Evolutionary conservation across 2,113 vertebrate species (phyloP), one percentile per base, ranked within the genome.

Genomic region (Equus quagga): DNA sequence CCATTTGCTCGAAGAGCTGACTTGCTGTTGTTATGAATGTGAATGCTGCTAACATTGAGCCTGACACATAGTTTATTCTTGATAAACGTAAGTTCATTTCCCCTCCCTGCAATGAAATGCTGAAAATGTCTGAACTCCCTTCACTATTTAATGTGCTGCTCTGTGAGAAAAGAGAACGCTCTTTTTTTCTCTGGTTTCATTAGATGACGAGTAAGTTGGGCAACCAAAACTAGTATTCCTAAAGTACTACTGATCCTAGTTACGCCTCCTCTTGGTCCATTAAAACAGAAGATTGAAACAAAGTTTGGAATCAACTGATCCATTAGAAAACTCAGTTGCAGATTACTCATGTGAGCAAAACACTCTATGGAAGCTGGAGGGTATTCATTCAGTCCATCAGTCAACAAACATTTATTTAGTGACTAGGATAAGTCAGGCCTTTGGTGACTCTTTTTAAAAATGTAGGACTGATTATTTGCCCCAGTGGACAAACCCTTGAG

Each of bases 61-160:
- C 41, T 81, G 54, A 23, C 19, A 44, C 1, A 62, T 41, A 92
- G 70, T 64, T 41, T 75, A 12, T 58, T 70, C 84, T 92, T 5
- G 24, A n/a, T 54, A 89, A 95, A 70, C 36, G 1, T 65, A 92
- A 78, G 49, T 78, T 89, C 33, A 91, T 65, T 65, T 15, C 17
- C 19, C 85, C 26, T 67, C 81, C 24, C 31, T 76, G 26, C 23
- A 89, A 60, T 51, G 69, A 9, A 31, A 84, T 80, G 33, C 49
- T 58, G n/a, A 64, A 54, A 24, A 72, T 60, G 11, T 33, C 24
- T 44, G 56, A 83, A 62, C 23, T 83, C 41, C 17, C 36, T 94
- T 73, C 58, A 49, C 67, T 94, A 76, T 89, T 89, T 67, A 89
- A 83, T 78, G 36, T 88, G 41, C 56, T 88, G n/a, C 60, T 76